phyloP scores from a whole-genome alignment of 2,113 vertebrate species.

The Caloenas nicobarica region DNA sequence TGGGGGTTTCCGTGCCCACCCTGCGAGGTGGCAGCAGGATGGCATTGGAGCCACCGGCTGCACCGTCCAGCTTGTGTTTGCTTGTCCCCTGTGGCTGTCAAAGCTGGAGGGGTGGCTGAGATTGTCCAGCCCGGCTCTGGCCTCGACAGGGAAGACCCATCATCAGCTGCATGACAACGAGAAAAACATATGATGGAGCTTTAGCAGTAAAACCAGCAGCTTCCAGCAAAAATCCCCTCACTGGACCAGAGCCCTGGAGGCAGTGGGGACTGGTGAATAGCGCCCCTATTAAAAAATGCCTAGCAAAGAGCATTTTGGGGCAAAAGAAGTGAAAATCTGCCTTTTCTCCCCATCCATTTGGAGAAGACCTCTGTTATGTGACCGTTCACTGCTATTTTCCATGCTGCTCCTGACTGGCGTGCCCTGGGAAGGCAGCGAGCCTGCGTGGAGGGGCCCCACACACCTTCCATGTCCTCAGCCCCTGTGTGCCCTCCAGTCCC shows the following conservation, averaged over 20 bases:
- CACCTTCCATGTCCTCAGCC: rapidly evolving
- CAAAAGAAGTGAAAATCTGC: neutral
- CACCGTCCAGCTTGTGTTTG: neutral
- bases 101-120: neutral
- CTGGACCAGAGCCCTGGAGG: neutral
- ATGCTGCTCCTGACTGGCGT: rapidly evolving
- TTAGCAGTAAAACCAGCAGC: neutral
- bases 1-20: neutral
- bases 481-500: neutral
- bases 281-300: neutral
- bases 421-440: rapidly evolving
- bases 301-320: neutral
- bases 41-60: neutral
- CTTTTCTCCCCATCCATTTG: neutral
- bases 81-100: neutral
- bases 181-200: neutral
- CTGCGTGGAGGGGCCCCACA: rapidly evolving
- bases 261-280: neutral
- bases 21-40: neutral
- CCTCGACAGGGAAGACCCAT: neutral
- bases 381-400: neutral
- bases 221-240: neutral
- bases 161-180: neutral
- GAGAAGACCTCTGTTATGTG: too few relatives aligned
- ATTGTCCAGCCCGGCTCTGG: neutral